Evolutionary conservation across 1,140 invertebrate species (phyloP).

Genomic region (Drosophila pseudoananassae): DNA sequence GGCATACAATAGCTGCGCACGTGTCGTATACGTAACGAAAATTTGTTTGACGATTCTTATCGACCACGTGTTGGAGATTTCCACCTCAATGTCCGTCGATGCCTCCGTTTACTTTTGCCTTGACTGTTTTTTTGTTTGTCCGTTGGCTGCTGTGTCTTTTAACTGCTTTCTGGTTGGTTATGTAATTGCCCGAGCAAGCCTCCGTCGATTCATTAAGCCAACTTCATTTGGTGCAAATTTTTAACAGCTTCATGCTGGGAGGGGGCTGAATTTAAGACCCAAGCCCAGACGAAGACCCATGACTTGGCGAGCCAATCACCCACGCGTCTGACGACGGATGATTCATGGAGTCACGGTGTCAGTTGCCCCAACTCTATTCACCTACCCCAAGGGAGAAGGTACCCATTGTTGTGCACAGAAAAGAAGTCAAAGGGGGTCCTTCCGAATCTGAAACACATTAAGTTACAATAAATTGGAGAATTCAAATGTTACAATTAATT

Average conservation of each 20-base stretch:
- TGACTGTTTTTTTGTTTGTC: constrained; percentile 29
- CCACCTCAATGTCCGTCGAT: constrained; percentile 8
- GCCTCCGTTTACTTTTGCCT: not conserved
- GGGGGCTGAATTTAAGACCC: constrained; percentile 7
- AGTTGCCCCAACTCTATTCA: constrained; percentile 31
- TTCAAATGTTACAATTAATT: too few relatives aligned
- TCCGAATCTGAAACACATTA: too few relatives aligned
- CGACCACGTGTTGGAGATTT: constrained; percentile 61
- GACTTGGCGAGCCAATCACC: constrained; percentile 45
- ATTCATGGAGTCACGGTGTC: constrained; percentile 66
- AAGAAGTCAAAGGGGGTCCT: too few relatives aligned
- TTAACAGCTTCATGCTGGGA: constrained; percentile 74
- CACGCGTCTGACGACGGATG: constrained; percentile 52
- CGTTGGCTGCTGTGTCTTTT: constrained; percentile 6
- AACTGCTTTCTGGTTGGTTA: constrained; percentile 39
- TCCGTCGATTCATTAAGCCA: constrained; percentile 66
- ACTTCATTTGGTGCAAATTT: constrained; percentile 77
- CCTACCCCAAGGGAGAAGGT: not conserved
- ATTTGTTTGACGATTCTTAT: constrained; percentile 77
- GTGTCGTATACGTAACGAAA: constrained; percentile 81
- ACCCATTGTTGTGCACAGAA: too few relatives aligned
- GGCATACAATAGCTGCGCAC: constrained; percentile 67
- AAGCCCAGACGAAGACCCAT: constrained; percentile 3
- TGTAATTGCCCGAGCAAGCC: constrained; percentile 53
- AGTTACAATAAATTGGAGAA: too few relatives aligned